Evolutionary conservation across 2,888 invertebrate species (phyloP).

Genomic region (Orthosia incerta): DNA sequence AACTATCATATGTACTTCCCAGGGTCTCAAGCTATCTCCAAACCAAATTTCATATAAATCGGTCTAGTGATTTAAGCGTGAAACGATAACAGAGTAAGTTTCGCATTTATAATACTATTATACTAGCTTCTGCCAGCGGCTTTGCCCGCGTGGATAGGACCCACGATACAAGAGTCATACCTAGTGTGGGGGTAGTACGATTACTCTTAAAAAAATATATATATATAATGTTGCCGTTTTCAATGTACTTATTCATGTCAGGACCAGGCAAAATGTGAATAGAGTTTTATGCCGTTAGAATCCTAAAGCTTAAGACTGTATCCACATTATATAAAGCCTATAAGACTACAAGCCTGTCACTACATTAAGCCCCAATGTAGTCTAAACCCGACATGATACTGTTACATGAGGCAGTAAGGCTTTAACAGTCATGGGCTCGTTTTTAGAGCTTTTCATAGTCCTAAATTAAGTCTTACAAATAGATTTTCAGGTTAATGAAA

Average conservation of each 20-base stretch:
- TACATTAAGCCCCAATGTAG: slow-evolving; percentile 40
- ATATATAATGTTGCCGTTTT: background rate
- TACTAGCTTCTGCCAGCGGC: no score
- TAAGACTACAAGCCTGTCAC: background rate
- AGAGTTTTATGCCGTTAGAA: slow-evolving; percentile 3
- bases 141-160: no score
- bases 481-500: background rate
- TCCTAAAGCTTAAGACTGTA: background rate
- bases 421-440: background rate
- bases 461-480: background rate
- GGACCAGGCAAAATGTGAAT: background rate
- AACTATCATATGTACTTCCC: no score
- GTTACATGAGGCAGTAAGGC: background rate
- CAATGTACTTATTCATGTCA: background rate
- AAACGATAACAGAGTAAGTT: no score
- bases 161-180: no score
- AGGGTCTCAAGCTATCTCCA: no score
- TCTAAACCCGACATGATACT: slow-evolving; percentile 17
- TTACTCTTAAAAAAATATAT: no score
- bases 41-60: no score
- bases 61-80: no score
- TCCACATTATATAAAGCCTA: slow-evolving; percentile 3
- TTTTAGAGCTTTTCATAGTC: background rate
- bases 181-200: no score
- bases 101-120: no score